Base-by-base conservation (phyloP, 2,888 invertebrate species). In the Rhamphomyia laevipes region DNA sequence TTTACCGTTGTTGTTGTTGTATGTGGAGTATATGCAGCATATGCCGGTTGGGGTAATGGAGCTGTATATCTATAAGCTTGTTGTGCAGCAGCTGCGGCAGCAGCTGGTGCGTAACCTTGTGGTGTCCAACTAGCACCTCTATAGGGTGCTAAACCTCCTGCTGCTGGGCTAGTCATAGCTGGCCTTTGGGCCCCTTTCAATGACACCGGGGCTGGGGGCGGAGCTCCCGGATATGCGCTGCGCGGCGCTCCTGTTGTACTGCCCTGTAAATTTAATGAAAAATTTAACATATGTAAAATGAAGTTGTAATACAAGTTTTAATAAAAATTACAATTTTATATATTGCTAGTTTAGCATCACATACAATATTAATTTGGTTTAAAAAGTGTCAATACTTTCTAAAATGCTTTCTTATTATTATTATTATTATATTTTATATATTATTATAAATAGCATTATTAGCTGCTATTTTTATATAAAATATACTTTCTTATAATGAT, bases 121-220 rank as follows among this genome's bases (percentile, higher is more conserved):
- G 68, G 68, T 57, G 70, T 66, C 70, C 70, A 70, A 62, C 65
- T 65, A 56, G 70, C 67, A 59, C 68, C 69, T 58, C 71, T 65
- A 58, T 70, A 71, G 46, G 64, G 66, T 54, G 68, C 66, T 61
- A 70, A 64, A 53, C 68, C 69, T 59, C 68, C 64, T 61, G 70
- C 67, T 59, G 70, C 70, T 61, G 70, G 70, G 63, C 70, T 71
- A 59, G 67, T 70, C 70, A 71, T 71, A 59, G 67, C 66, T 63
- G 69, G 65, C 60, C 67, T 63, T 58, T 66, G 69, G 59, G 63
- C 64, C 63, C 70, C 68, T 64, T 70, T 70, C 51, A 70, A 61
- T 58, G 70, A 63, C 57, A 67, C 63, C 58, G 70, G 64, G 59
- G 67, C 64, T 62, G 66, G 68, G 56, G 68, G 65, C 62, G 68